phyloP scores from a whole-genome alignment of 2,888 invertebrate species.

The Eupithecia abbreviata region DNA sequence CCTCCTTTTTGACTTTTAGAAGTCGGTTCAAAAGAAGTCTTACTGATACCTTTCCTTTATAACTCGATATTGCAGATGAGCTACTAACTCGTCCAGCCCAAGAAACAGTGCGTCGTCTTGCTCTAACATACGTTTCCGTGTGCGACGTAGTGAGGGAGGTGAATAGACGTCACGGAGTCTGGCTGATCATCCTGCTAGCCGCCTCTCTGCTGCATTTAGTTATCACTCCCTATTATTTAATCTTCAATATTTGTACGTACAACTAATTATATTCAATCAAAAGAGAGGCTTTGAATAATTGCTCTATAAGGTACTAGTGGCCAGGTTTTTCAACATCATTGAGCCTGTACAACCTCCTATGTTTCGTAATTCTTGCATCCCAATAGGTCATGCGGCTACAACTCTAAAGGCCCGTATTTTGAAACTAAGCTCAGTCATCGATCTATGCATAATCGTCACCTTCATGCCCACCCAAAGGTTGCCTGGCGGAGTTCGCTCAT shows the following conservation, averaged over 20 bases:
- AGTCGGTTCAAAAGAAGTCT: no score
- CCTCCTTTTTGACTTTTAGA: no score
- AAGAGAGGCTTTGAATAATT: background rate
- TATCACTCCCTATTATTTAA: constrained; percentile 76
- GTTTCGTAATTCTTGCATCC: background rate
- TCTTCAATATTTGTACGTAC: constrained; percentile 61
- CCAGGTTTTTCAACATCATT: background rate
- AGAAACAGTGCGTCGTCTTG: constrained; percentile 59
- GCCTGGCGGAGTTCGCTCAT: no score
- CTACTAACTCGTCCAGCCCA: constrained; percentile 10
- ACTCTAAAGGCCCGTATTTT: no score
- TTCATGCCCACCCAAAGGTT: no score
- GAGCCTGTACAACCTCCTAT: no score
- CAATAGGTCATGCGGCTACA: background rate
- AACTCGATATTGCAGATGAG: background rate
- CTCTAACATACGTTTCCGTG: constrained; percentile 64
- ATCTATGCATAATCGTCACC: no score
- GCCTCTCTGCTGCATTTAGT: constrained; percentile 78
- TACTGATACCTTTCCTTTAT: no score
- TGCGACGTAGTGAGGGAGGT: constrained; percentile 68
- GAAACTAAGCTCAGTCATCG: no score
- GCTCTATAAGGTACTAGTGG: background rate
- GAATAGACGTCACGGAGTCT: constrained; percentile 66
- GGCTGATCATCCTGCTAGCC: constrained; percentile 64
- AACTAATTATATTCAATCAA: background rate